Evolutionary conservation across 2,113 vertebrate species (phyloP).

Genomic region (Irena cyanogastra): DNA sequence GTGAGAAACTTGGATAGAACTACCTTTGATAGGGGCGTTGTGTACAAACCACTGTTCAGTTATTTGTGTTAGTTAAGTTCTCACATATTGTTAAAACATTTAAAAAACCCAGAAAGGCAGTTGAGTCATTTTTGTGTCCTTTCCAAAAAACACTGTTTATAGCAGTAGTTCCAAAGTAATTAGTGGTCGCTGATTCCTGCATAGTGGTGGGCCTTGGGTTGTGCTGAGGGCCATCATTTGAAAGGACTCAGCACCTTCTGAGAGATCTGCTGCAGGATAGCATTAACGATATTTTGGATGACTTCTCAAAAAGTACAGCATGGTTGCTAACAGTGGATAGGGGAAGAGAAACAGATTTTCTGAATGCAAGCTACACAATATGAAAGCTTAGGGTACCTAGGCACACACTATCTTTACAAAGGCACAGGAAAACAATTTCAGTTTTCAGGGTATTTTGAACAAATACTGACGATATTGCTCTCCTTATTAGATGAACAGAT

Average conservation of each 20-base stretch:
- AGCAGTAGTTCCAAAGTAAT: not conserved
- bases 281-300: not conserved
- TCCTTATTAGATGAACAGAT: not conserved
- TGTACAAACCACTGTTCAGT: not conserved
- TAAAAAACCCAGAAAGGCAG: not conserved
- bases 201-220: not conserved
- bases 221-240: not conserved
- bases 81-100: not conserved
- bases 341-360: not conserved
- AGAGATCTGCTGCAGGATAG: not conserved
- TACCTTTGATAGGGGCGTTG: not conserved
- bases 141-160: not conserved
- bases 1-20: not conserved
- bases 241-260: not conserved
- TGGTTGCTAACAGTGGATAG: not conserved
- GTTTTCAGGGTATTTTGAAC: not conserved
- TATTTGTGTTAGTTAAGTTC: not conserved
- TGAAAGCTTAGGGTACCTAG: not conserved
- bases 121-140: not conserved
- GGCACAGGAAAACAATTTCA: not conserved
- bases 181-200: not conserved
- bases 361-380: not conserved
- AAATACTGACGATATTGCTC: not conserved
- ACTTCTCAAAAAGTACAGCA: not conserved
- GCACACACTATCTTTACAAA: not conserved